Base-by-base conservation (phyloP, 2,797 vertebrate species). In the Thaleichthys pacificus region DNA sequence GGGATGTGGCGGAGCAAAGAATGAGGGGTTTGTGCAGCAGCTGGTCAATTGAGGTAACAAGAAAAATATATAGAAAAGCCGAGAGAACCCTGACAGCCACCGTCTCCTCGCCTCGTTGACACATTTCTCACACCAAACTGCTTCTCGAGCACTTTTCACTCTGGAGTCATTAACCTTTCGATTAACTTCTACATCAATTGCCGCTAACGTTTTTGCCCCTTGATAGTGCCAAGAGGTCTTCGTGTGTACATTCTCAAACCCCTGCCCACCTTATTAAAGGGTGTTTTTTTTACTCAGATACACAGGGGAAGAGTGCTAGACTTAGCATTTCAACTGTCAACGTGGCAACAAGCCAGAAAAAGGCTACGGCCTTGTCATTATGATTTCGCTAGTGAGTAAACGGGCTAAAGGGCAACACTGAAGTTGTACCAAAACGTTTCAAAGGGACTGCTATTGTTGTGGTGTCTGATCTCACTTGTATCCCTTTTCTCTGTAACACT, bases 91-190 rank as follows among this genome's bases (percentile, higher is more conserved):
- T 85, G 80, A 67, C 78, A 78, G 87, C 86, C 87, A 86, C 83
- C 80, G 47, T 87, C 86, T 91, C 86, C 83, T 90, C 89, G 88
- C 86, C 84, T 80, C 80, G 86, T 87, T 88, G 91, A 93, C 89
- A 89, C 71, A 74, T 89, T 89, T 91, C 86, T 65, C 83, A 80
- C 88, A 82, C 86, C 86, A 88, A 89, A 93, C 87, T 92, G 92
- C 91, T 91, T 92, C 87, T 90, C 83, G 79, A 90, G 91, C 91
- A 80, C 84, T 93, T 92, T 90, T 89, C 86, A 85, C 81, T 82
- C 86, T 84, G 85, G 84, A 89, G 88, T 92, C 89, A 85, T 93
- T 93, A 93, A 92, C 91, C 92, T 7, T 92, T 90, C 89, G 89
- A 89, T 90, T 91, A 92, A 91, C 90, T 91, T 85, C 90, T 87